Evolutionary conservation across 2,888 invertebrate species (phyloP).

Genomic region (Nipponacmea schrenckii): DNA sequence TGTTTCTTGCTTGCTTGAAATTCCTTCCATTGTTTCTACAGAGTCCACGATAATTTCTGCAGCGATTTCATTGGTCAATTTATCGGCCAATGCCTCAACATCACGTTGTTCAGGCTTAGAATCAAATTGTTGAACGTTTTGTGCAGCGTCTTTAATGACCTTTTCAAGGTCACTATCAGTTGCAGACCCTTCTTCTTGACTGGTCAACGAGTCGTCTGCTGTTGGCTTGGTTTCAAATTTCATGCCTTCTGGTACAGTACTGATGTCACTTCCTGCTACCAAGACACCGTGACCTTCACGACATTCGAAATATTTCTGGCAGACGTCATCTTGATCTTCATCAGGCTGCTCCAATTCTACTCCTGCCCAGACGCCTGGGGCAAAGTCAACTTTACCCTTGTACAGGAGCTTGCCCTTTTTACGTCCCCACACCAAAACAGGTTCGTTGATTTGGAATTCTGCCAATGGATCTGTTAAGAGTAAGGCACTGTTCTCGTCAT

Average conservation of each 20-base stretch:
- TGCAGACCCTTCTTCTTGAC: conserved; percentile 30
- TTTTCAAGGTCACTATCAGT: conserved; percentile 38
- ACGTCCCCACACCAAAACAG: conserved; percentile 51
- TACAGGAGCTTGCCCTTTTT: conserved; percentile 46
- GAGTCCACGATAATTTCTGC: conserved; percentile 47
- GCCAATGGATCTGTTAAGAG: conserved; percentile 43
- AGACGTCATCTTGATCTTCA: conserved; percentile 52
- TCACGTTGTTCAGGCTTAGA: conserved; percentile 10
- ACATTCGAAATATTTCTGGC: conserved; percentile 53
- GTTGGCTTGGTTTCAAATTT: not conserved
- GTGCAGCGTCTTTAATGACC: conserved; percentile 29
- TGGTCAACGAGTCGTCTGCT: conserved; percentile 25
- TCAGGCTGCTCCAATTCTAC: conserved; percentile 54
- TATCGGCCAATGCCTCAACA: conserved; percentile 39
- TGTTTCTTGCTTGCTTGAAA: conserved; percentile 37
- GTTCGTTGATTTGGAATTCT: conserved; percentile 50
- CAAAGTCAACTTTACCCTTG: conserved; percentile 56
- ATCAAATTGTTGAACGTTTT: conserved; percentile 29
- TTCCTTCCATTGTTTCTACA: conserved; percentile 40
- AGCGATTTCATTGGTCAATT: conserved; percentile 53
- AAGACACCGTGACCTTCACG: conserved; percentile 48
- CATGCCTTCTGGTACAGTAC: conserved; percentile 13
- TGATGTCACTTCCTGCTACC: conserved; percentile 51
- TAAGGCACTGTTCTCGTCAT: conserved; percentile 28
- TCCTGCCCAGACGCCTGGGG: conserved; percentile 60